Evolutionary conservation across 2,797 vertebrate species (phyloP).

Genomic region (Phoeniculus purpureus): DNA sequence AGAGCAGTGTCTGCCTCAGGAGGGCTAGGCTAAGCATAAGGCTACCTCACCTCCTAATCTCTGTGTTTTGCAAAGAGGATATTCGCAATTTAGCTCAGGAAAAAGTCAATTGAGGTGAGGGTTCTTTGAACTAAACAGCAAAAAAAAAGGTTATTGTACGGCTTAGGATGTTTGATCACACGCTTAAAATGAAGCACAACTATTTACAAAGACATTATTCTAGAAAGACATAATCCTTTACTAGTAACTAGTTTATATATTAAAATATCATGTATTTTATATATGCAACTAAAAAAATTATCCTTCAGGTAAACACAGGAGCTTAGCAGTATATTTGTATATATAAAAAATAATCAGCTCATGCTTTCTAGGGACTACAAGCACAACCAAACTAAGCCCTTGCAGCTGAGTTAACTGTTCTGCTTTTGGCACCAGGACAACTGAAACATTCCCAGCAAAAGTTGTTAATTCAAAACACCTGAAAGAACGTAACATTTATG

Average conservation of each 20-base stretch:
- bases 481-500: too few species aligned
- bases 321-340: neutral
- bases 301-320: constrained; percentile 1
- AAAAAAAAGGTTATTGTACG: neutral
- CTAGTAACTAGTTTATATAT: neutral
- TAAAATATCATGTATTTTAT: neutral
- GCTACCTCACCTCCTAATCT: neutral
- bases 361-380: neutral
- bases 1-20: neutral
- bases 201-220: neutral
- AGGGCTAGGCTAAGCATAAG: neutral
- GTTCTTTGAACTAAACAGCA: neutral
- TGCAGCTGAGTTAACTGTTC: neutral
- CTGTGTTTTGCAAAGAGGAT: neutral
- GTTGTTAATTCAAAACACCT: too few species aligned
- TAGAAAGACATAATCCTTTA: neutral
- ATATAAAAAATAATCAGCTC: neutral
- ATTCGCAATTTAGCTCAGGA: neutral
- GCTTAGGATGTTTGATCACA: neutral
- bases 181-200: neutral
- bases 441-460: constrained; percentile 16
- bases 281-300: neutral
- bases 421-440: constrained; percentile 19
- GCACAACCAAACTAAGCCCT: neutral
- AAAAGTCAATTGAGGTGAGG: neutral